These are phyloP conservation scores for Halcyon smyrnensis DNA, from an alignment of 2,797 vertebrate species.

Conservation along the genomic window DNA sequence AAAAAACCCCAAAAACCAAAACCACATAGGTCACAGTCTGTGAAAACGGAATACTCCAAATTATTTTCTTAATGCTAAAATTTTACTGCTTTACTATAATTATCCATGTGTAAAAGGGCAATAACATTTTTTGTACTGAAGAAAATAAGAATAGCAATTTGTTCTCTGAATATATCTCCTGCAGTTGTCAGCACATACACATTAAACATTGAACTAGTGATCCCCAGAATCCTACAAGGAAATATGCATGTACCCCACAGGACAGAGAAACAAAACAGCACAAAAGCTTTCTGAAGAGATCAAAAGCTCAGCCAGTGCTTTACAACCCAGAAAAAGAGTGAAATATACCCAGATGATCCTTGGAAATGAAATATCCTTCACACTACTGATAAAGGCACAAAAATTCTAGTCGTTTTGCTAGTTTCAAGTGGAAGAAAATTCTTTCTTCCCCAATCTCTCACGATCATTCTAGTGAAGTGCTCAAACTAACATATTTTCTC, in stretches of 20 bases:
- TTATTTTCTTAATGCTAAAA: not conserved
- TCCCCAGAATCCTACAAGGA: not conserved
- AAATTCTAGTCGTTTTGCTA: not conserved
- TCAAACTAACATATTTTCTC: not conserved
- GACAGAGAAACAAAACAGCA: not conserved
- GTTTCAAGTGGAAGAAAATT: not conserved
- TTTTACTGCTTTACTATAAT: not conserved
- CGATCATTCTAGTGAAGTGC: not conserved
- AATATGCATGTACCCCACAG: not conserved
- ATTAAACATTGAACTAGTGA: not conserved
- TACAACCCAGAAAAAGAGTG: not conserved
- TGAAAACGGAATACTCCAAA: not conserved
- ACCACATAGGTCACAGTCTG: not conserved
- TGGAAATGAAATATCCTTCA: not conserved
- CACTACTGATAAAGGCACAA: not conserved
- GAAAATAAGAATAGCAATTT: not conserved
- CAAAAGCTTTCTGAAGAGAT: not conserved
- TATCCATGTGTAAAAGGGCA: rapidly evolving
- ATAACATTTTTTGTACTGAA: not conserved
- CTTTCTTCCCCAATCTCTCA: not conserved
- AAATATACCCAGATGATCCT: not conserved
- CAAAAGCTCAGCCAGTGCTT: not conserved
- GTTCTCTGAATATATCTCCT: not conserved
- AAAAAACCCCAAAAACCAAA: not conserved
- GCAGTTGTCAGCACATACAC: not conserved